phyloP scores from a whole-genome alignment of 92 coral and sea anemone genomes.

The Actinostola sp. region DNA sequence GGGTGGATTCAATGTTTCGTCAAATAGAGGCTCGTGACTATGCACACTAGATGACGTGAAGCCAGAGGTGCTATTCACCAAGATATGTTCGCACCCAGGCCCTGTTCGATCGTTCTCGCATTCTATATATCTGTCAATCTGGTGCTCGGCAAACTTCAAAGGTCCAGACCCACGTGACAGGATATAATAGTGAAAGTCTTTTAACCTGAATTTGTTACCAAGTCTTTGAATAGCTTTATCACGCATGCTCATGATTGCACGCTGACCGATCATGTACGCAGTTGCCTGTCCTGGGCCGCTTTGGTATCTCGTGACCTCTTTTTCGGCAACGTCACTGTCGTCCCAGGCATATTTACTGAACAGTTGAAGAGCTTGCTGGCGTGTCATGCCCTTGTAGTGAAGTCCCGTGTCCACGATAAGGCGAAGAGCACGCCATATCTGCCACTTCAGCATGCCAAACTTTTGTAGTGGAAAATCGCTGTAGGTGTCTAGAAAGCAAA shows the following conservation, averaged over 20 bases:
- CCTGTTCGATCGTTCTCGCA: slow-evolving; percentile 50
- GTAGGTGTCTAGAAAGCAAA: slow-evolving; percentile 53
- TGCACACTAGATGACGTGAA: not conserved
- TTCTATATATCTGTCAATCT: slow-evolving; percentile 57
- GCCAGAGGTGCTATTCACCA: slow-evolving; percentile 11
- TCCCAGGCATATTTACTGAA: slow-evolving; percentile 91
- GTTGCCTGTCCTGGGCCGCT: slow-evolving; percentile 97
- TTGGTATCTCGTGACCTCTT: slow-evolving; percentile 96
- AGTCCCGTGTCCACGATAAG: slow-evolving; percentile 94
- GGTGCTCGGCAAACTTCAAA: slow-evolving; percentile 56
- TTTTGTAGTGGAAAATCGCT: slow-evolving; percentile 49
- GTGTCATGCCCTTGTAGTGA: slow-evolving; percentile 90
- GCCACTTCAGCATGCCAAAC: slow-evolving; percentile 96
- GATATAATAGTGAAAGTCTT: slow-evolving; percentile 89
- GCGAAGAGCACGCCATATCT: slow-evolving; percentile 96
- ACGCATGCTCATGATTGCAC: slow-evolving; percentile 78
- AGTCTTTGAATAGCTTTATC: slow-evolving; percentile 63
- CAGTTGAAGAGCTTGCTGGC: slow-evolving; percentile 75
- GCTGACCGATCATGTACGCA: slow-evolving; percentile 98
- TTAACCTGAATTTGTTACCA: slow-evolving; percentile 62
- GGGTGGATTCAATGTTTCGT: slow-evolving; percentile 10
- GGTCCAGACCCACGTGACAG: slow-evolving; percentile 86
- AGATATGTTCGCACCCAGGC: slow-evolving; percentile 50
- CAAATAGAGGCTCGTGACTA: slow-evolving; percentile 4
- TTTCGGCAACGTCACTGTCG: slow-evolving; percentile 86